Conservation (phyloP, 2,888 invertebrate species). For the Camptogramma bilineatum region DNA sequence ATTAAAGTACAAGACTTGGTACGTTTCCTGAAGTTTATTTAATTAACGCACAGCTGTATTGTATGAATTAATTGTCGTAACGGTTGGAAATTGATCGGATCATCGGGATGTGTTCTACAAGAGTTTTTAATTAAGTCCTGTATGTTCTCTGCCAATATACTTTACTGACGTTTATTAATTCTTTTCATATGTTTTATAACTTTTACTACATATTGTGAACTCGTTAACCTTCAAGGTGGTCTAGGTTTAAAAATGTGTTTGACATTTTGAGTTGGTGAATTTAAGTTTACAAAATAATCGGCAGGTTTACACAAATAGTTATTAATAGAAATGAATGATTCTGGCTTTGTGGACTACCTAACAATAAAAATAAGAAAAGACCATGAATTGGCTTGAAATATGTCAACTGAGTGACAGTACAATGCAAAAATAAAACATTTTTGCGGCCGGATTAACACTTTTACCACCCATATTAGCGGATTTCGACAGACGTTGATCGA, state of each 20-base stretch:
- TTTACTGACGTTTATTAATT: background rate
- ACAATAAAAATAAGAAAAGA: conserved; percentile 18
- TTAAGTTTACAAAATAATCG: background rate
- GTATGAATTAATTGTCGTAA: conserved; percentile 36
- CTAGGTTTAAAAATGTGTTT: background rate
- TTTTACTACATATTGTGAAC: background rate
- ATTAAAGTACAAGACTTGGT: conserved; percentile 44
- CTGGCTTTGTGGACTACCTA: background rate
- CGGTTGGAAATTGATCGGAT: conserved; percentile 27
- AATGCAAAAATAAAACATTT: conserved; percentile 36
- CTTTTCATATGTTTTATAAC: background rate
- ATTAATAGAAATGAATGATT: conserved; percentile 2
- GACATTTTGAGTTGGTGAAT: background rate
- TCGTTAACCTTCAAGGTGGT: conserved; percentile 12
- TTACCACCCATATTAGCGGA: conserved; percentile 36
- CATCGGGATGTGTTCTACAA: conserved; percentile 10
- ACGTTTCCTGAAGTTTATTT: conserved; percentile 55
- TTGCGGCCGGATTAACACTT: conserved; percentile 35
- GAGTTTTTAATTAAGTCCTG: conserved; percentile 11
- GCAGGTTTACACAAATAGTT: background rate
- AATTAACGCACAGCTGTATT: conserved; percentile 53
- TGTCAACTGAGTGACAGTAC: conserved; percentile 31
- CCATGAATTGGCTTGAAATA: conserved; percentile 8
- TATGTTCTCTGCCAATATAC: background rate
- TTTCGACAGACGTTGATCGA: conserved; percentile 38